Percentiles rank a stretch among this genome's conserved stretches.
Conservation (phyloP, 2,888 invertebrate genomes). For the Chrysopilus asiliformis region DNA sequence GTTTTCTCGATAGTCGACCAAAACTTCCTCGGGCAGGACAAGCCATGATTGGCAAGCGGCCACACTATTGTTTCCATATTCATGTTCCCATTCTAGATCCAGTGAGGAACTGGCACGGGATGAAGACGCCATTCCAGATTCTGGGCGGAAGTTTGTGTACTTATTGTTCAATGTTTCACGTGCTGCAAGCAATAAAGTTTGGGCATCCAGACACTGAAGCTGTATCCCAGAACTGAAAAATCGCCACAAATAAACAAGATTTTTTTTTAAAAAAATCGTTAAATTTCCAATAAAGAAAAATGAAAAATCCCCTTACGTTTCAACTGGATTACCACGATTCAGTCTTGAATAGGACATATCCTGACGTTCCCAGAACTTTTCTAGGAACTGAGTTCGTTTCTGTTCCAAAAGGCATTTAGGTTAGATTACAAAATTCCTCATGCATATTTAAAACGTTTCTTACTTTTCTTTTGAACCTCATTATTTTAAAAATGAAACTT, state of each 20-base stretch:
- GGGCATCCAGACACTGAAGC: conserved; percentile 46
- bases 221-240: conserved; percentile 38
- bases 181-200: conserved; percentile 35
- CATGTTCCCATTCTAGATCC: conserved; percentile 60
- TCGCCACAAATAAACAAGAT: background rate
- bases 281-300: background rate
- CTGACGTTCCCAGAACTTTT: conserved; percentile 29
- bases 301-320: background rate
- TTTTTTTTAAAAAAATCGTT: background rate
- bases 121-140: conserved; percentile 30
- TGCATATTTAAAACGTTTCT: conserved; percentile 2
- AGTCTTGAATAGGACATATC: conserved; percentile 29
- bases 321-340: conserved; percentile 13
- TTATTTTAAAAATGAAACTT: conserved; percentile 25
- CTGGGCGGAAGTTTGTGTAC: conserved; percentile 2
- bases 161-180: conserved; percentile 1
- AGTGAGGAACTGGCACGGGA: conserved; percentile 51
- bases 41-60: conserved; percentile 9
- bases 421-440: background rate
- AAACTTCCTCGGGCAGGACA: conserved; percentile 12
- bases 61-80: conserved; percentile 26
- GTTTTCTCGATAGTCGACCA: conserved; percentile 13
- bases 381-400: conserved; percentile 29
- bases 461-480: conserved; percentile 26
- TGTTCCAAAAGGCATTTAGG: conserved; percentile 7